Conservation (phyloP, 2,113 vertebrate species). For the Ictalurus furcatus region DNA sequence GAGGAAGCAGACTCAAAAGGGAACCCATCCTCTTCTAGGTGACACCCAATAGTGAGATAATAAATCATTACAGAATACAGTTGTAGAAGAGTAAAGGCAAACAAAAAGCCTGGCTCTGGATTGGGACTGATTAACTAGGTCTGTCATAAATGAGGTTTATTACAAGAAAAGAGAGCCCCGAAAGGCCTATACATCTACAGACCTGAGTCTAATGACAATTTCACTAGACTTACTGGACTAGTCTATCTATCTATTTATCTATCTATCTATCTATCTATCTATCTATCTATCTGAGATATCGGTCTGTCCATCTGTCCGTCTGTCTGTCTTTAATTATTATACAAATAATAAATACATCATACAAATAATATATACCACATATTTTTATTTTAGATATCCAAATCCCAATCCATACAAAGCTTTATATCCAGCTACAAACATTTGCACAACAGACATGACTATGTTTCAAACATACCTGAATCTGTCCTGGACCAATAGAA, state of each 20-base stretch:
- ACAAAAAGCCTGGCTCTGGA: neutral
- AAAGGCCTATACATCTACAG: neutral
- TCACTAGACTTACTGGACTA: neutral
- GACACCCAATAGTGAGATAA: neutral
- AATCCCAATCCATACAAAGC: neutral
- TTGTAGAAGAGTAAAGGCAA: neutral
- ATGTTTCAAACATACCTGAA: conserved; percentile 79
- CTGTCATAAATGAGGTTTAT: neutral
- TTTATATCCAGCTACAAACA: neutral
- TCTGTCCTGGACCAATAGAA: conserved; percentile 91
- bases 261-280: too few species aligned
- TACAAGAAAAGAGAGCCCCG: neutral
- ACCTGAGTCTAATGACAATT: neutral
- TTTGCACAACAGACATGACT: neutral
- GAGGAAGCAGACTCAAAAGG: neutral
- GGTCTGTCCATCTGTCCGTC: neutral
- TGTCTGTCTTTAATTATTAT: neutral
- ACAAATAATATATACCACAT: neutral
- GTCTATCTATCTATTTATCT: neutral
- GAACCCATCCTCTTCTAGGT: neutral
- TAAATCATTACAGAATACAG: neutral
- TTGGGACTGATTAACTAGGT: neutral
- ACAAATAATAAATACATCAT: neutral
- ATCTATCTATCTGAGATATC: too few species aligned
- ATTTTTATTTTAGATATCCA: neutral